Percentiles rank a stretch among this genome's conserved stretches.
Conservation (phyloP, 2,888 invertebrate species). For the Eudemis profundana region DNA sequence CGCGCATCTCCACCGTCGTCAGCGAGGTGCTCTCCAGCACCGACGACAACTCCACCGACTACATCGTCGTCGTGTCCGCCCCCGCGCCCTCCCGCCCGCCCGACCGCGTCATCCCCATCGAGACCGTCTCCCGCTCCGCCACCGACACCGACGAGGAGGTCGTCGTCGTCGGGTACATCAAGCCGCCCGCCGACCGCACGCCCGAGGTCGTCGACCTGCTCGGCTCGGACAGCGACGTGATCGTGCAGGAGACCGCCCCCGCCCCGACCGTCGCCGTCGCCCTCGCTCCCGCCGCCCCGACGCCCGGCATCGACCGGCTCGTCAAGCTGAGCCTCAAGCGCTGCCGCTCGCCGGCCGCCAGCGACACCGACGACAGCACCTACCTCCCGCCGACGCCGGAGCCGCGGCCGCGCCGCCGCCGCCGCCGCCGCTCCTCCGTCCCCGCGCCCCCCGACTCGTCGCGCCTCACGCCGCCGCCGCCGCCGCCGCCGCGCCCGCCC, state of each 20-base stretch:
- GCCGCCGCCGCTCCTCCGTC: slow-evolving; percentile 35
- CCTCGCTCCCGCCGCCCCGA: slow-evolving; percentile 43
- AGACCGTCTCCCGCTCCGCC: slow-evolving; percentile 79
- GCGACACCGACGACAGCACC: slow-evolving; percentile 60
- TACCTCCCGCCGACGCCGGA: slow-evolving; percentile 52
- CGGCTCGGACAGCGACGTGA: slow-evolving; percentile 84
- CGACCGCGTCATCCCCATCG: slow-evolving; percentile 79
- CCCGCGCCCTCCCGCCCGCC: no score
- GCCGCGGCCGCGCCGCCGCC: slow-evolving; percentile 50
- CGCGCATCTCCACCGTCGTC: slow-evolving; percentile 82
- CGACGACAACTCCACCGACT: slow-evolving; percentile 70
- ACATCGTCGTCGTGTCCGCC: slow-evolving; percentile 71
- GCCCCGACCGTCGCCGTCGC: no score
- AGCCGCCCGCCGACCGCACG: slow-evolving; percentile 87
- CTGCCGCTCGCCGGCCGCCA: slow-evolving; percentile 48
- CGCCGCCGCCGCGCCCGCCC: slow-evolving; percentile 38
- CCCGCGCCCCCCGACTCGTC: no score
- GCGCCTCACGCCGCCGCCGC: slow-evolving; percentile 42
- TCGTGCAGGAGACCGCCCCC: slow-evolving; percentile 66
- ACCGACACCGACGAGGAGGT: slow-evolving; percentile 84
- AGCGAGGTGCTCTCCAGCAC: slow-evolving; percentile 82
- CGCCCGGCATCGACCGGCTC: slow-evolving; percentile 44
- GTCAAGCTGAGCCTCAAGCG: slow-evolving; percentile 63
- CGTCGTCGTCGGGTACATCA: slow-evolving; percentile 87
- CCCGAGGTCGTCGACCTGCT: slow-evolving; percentile 87